Base-by-base conservation (phyloP, 2,888 invertebrate species). In the Ochropleura leucogaster region DNA sequence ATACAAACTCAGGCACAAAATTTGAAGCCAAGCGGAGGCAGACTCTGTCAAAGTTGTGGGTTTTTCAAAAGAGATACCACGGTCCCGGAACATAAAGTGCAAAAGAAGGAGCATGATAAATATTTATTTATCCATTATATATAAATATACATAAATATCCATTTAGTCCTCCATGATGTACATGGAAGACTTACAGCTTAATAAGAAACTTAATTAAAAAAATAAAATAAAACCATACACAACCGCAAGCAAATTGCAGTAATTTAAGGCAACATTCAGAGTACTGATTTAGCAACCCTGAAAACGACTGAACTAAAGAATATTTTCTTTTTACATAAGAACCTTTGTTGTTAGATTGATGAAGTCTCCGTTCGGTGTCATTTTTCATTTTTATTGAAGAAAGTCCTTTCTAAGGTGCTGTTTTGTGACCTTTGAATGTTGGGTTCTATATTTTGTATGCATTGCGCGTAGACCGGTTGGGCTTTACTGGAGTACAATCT, bases 291-390 rank as follows among this genome's bases (percentile, higher is more conserved):
- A 59, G 59, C 40, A 59, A 59, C 40, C 40, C 59, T 18, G 8
- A 67, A 68, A 72, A 53, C 55, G 68, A 70, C 65, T 79, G 70
- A 63, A 64, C 30, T 76, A 82, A 85, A 78, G 65, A 83, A 79
- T 77, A 68, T 74, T 81, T 80, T 40, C 20, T 60, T 65, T 85
- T 81, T 79, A 75, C 59, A 66, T 77, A 69, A 66, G 16, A 55
- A 72, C 49, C 60, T 78, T 78, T 80, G 74, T 83, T 73, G 30
- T 65, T 67, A 57, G 68, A 80, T 74, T 74, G 42, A 74, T 85
- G 74, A 67, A 72, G 72, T 77, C 73, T 76, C 42, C 62, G 55
- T 74, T 63, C 6, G 30, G 10, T 68, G 68, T 60, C 20, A 74
- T 83, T 74, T 77, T 49, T 67, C 44, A 60, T 72, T 69, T 83